Evolutionary conservation across 2,888 invertebrate species (phyloP).

Genomic region (Eulithis testata): DNA sequence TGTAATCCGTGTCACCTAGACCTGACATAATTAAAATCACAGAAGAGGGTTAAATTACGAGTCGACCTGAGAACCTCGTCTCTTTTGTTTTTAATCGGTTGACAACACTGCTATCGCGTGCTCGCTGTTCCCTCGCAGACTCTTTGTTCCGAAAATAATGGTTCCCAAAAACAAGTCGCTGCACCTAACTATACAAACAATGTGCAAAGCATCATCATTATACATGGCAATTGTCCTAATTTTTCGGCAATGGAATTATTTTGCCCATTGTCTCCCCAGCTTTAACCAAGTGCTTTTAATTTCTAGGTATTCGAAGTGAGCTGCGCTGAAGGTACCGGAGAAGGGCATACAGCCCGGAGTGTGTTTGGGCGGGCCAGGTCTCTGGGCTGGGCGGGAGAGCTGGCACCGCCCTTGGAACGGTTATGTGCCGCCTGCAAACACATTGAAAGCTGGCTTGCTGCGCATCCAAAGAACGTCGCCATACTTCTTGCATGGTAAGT

Average conservation of each 20-base stretch:
- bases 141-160: too few species aligned
- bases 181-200: too few species aligned
- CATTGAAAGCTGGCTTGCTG: slow-evolving; percentile 95
- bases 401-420: slow-evolving; percentile 95
- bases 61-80: neutral
- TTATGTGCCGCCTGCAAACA: slow-evolving; percentile 97
- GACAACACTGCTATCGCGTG: too few species aligned
- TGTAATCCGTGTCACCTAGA: neutral
- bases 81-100: neutral
- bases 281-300: slow-evolving; percentile 6
- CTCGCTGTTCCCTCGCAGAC: too few species aligned
- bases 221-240: too few species aligned
- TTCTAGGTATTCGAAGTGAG: slow-evolving; percentile 95
- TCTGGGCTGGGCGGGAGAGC: slow-evolving; percentile 93
- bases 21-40: neutral
- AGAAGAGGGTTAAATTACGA: neutral
- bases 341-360: slow-evolving; percentile 82
- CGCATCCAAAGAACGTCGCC: slow-evolving; percentile 92
- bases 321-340: slow-evolving; percentile 87
- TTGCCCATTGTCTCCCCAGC: neutral
- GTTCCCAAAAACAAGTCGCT: too few species aligned
- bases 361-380: slow-evolving; percentile 89
- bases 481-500: slow-evolving; percentile 93
- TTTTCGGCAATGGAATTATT: too few species aligned
- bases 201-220: too few species aligned